Evolutionary conservation across 2,113 vertebrate genomes (phyloP), one percentile per base, ranked within the genome.

Genomic region (Seriola quinqueradiata): DNA sequence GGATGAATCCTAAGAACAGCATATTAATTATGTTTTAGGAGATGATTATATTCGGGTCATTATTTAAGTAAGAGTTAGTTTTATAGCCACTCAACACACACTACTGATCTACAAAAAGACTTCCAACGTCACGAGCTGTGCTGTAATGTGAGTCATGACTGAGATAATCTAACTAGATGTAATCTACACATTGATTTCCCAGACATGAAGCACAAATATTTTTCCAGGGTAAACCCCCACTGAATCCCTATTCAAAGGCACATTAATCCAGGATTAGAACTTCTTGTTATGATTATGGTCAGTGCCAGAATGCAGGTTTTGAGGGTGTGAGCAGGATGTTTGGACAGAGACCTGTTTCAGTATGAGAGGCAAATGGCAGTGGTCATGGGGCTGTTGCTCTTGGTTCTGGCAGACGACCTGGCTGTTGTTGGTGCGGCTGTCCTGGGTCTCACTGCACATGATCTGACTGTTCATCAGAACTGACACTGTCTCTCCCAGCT

Each of bases 261-360:
- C 67, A 89, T 89, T 90, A 92, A 94, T 94, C 91, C 91, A 73
- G 87, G 92, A 89, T 90, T 79, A 90, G 79, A 86, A 70, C 42
- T 61, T 84, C 70, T 86, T 92, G 87, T 91, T 92, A 87, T 91
- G 83, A 80, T 85, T 87, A 77, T 65, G 50, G 23, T 79, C 76
- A 66, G 70, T 19, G 87, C 50, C 76, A 80, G 79, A 88, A 91
- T 83, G 78, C 23, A 54, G 77, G 84, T 88, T 60, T 86, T 83
- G 81, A 63, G 76, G 58, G 58, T 64, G 83, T 66, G 73, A 82
- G 85, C 91, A 91, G 92, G 89, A 92, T 94, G 89, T 94, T 93
- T 93, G 82, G 86, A 93, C 87, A 87, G 82, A 80, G 79, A 99
- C 98, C 96, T 97, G 98, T 95, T 99, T 99, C 81, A 99, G 94